A percentile compares a stretch with the other conserved stretches of the same genome.
These are phyloP conservation scores for Myotis myotis DNA, from an alignment of 2,797 vertebrate species.

Conservation along the genomic window DNA sequence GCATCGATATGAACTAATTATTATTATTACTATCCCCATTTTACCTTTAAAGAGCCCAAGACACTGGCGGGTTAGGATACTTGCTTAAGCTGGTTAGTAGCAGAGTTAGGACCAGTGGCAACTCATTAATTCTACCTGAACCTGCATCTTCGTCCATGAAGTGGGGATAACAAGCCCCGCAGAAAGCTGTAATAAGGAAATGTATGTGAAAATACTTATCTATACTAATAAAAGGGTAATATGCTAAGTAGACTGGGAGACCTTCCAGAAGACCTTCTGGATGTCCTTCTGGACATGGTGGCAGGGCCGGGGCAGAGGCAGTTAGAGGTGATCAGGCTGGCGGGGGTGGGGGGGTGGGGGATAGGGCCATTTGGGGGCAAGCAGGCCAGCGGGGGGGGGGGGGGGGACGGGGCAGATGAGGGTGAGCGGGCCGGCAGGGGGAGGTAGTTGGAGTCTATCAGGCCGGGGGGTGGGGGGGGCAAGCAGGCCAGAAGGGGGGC, in stretches of 20 bases:
- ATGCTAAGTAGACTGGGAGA: neutral
- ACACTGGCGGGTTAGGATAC: neutral
- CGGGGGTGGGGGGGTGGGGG: too few species aligned
- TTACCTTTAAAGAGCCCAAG: neutral
- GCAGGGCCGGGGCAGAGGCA: too few species aligned
- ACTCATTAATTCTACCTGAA: neutral
- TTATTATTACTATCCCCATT: neutral
- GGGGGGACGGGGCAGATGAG: too few species aligned
- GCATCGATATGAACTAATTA: neutral
- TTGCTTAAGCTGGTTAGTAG: neutral
- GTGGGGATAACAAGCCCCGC: neutral
- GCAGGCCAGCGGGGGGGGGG: accelerated
- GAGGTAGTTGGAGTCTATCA: too few species aligned
- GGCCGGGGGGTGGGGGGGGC: too few species aligned
- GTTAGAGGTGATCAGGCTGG: too few species aligned
- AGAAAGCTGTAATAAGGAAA: neutral
- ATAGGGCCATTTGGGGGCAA: too few species aligned
- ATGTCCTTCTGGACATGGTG: too few species aligned
- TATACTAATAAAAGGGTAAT: too few species aligned
- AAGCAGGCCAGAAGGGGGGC: too few species aligned
- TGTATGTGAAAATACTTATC: neutral
- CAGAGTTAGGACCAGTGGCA: neutral
- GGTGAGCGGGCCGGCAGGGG: too few species aligned
- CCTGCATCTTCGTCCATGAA: neutral
- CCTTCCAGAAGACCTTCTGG: too few species aligned